Evolutionary conservation across 2,113 vertebrate genomes (phyloP), one percentile per base, ranked within the genome.

Genomic region (Monarcha castaneiventris): DNA sequence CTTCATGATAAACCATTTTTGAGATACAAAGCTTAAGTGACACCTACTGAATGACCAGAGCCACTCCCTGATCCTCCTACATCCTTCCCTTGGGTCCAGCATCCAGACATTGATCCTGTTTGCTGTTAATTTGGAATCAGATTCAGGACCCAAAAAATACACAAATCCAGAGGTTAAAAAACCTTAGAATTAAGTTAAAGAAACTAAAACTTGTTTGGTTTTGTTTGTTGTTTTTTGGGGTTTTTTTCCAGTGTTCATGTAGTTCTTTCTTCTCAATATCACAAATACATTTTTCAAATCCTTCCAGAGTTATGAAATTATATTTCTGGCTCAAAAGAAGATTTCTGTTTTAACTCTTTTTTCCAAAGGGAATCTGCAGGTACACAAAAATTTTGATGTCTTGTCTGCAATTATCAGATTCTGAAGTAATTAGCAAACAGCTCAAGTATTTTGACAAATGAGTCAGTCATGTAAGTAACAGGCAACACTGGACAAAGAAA

Each of bases 401-500:
- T 95, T 88, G 56, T 92, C 92, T 97, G 80, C 46, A 93, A 89
- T 81, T 96, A 74, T 93, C 89, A 97, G 74, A 95, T 97, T 96
- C 93, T 23, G 11, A 97, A 84, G 62, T 93, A 97, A 97, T 97
- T 97, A 98, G 44, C 72, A 74, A 90, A 95, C 37, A 91, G 94
- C 61, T 96, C n/a, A 11, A 96, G 62, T 94, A 95, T 91, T 94
- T 89, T 96, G 81, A 92, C 91, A 96, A 97, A 97, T 92, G 58
- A 95, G 92, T 96, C 84, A 94, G 87, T 97, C 32, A 14, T 79
- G 72, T 90, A 96, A 97, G 90, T 96, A 97, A 96, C 5, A 44
- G 93, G 68, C 94, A 97, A 96, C 67, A 93, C 21, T 35, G 62
- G 96, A 98, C 95, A 98, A 97, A 98, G 98, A 95, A 96, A 97